Base-by-base conservation (phyloP, 2,797 vertebrate species). In the Falco columbarius region DNA sequence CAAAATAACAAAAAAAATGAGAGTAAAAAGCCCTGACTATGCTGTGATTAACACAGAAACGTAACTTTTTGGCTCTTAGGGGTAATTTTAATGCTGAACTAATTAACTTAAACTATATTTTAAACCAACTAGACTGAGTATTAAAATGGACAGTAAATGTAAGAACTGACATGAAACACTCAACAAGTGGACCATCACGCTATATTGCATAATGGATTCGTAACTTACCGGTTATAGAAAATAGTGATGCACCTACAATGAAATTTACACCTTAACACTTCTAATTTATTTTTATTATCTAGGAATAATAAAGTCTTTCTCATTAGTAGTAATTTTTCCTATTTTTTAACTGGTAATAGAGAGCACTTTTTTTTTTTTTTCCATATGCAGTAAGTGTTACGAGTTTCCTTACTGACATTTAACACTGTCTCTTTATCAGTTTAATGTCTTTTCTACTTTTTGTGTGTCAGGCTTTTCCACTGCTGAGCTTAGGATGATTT, bases 271-370 rank as follows among this genome's bases (percentile, higher is more conserved):
- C 54, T 46, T 65, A 84, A 81, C 24, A 70, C 46, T 61, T n/a
- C 46, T 72, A 65, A 93, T 82, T 89, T 71, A 49, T 74, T 94
- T 94, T 96, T 77, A 89, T 87, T 95, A 81, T 18, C 84, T 74
- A 55, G 19, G 52, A 81, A 81, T 77, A 56, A 89, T 56, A 42
- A 67, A 89, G 82, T 51, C 51, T 93, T 85, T 67, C 59, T 67
- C 82, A 90, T 73, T 93, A 79, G 65, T 24, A 71, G 9, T 4
- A 91, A 77, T 58, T 29, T 84, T 86, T 81, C 56, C 26, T 79
- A 30, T 70, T 75, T 90, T 77, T 89, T 52, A 74, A 38, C 30
- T 22, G 66, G 49, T 32, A 91, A 93, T 38, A 44, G 46, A 24
- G 30, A 71, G 12, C 34, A 14, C 2, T 74, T 9, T 4, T 20